phyloP scores from a whole-genome alignment of 2,888 invertebrate genomes.

The Heteromyza rotundicornis region DNA sequence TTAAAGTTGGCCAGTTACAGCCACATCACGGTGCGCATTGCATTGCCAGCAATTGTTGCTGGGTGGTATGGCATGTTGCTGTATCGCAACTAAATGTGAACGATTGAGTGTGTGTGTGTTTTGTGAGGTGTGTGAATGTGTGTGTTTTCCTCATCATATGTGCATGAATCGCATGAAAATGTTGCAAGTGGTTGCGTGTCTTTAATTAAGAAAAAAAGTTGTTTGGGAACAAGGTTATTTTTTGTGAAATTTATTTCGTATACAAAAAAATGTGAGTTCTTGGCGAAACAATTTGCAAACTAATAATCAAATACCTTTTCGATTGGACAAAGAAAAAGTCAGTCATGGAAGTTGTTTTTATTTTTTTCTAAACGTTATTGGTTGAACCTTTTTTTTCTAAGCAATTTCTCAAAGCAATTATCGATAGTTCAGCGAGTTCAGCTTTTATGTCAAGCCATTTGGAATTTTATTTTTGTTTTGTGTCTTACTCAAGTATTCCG shows the following conservation, averaged over 20 bases:
- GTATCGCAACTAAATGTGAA: no score
- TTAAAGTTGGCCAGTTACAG: neutral
- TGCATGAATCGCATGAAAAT: neutral
- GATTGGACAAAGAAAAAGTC: no score
- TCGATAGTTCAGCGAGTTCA: no score
- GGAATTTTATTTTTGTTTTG: no score
- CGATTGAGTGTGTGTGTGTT: neutral
- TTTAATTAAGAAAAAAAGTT: conserved; percentile 11
- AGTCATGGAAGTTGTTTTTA: no score
- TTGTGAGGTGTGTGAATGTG: neutral
- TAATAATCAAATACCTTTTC: neutral
- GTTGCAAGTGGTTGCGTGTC: conserved; percentile 14
- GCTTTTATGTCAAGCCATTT: no score
- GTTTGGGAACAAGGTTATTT: conserved; percentile 22
- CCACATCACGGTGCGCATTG: neutral
- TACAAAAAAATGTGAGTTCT: no score
- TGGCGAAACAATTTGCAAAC: no score
- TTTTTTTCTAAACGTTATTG: no score
- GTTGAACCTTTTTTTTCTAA: no score
- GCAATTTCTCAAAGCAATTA: no score
- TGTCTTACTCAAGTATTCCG: no score
- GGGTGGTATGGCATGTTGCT: conserved; percentile 11
- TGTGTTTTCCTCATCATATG: neutral
- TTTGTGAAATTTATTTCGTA: neutral
- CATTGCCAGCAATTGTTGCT: neutral